Percentiles rank a stretch among this genome's conserved stretches.
These are phyloP conservation scores for Phodopus roborovskii DNA, from an alignment of 2,113 vertebrate species.

Conservation along the genomic window DNA sequence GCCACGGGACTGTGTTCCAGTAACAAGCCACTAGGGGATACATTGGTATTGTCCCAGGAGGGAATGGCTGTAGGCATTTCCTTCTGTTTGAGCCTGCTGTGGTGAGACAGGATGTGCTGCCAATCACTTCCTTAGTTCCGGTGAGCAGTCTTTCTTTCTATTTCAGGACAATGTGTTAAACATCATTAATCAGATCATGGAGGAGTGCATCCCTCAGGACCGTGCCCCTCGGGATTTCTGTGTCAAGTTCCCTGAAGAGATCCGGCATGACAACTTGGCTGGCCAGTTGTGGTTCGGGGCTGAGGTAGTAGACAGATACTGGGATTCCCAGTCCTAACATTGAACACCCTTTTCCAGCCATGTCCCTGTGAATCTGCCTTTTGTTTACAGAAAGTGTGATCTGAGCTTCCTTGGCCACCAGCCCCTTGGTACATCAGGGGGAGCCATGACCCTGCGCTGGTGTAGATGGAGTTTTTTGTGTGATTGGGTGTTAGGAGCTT, in stretches of 20 bases:
- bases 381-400: rapidly evolving
- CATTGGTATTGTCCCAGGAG: neutral
- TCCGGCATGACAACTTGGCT: slow-evolving; percentile 98
- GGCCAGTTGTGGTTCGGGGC: slow-evolving; percentile 99
- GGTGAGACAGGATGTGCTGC: rapidly evolving
- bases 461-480: neutral
- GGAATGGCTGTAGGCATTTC: too few species aligned
- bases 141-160: neutral
- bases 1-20: neutral
- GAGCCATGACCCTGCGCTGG: neutral
- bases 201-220: slow-evolving; percentile 96
- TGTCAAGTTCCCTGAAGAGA: slow-evolving; percentile 99
- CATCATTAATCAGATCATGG: slow-evolving; percentile 99
- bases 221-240: slow-evolving; percentile 97
- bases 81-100: neutral
- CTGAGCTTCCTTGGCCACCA: neutral
- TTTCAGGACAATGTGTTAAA: slow-evolving; percentile 96
- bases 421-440: neutral
- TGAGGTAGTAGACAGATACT: slow-evolving; percentile 87
- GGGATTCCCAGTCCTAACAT: rapidly evolving
- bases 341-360: rapidly evolving
- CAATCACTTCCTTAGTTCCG: rapidly evolving
- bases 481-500: neutral
- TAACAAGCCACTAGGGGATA: neutral
- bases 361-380: rapidly evolving